Conservation (phyloP, 2,113 vertebrate species). For the Rhabdornis inornatus region DNA sequence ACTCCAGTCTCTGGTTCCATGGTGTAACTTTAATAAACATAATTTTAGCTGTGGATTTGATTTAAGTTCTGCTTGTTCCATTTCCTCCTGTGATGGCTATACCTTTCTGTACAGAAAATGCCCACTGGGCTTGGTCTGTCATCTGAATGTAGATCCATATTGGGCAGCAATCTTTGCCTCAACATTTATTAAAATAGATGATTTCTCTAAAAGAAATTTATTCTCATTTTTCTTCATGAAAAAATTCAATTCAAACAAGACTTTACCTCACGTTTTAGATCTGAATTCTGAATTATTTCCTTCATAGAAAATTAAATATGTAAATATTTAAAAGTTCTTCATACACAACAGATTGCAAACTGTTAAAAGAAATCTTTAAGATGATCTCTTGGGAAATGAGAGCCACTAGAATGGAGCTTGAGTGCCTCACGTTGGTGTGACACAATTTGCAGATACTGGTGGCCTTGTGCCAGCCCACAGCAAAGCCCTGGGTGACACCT, state of each 20-base stretch:
- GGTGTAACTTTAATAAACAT: neutral
- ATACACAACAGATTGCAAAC: neutral
- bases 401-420: neutral
- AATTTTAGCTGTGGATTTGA: neutral
- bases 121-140: neutral
- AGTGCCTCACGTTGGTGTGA: neutral
- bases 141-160: neutral
- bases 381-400: neutral
- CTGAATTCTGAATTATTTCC: neutral
- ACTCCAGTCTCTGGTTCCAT: neutral
- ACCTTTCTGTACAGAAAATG: neutral
- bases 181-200: neutral
- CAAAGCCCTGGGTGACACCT: neutral
- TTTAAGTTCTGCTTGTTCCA: neutral
- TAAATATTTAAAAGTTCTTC: neutral
- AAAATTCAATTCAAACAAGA: neutral
- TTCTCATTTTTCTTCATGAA: neutral
- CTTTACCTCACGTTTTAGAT: neutral
- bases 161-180: neutral
- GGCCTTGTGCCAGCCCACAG: neutral
- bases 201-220: neutral
- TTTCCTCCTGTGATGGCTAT: neutral
- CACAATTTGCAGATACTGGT: neutral
- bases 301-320: neutral
- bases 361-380: neutral